Conservation (phyloP, 2,113 vertebrate genomes). For the Ameiurus melas region DNA sequence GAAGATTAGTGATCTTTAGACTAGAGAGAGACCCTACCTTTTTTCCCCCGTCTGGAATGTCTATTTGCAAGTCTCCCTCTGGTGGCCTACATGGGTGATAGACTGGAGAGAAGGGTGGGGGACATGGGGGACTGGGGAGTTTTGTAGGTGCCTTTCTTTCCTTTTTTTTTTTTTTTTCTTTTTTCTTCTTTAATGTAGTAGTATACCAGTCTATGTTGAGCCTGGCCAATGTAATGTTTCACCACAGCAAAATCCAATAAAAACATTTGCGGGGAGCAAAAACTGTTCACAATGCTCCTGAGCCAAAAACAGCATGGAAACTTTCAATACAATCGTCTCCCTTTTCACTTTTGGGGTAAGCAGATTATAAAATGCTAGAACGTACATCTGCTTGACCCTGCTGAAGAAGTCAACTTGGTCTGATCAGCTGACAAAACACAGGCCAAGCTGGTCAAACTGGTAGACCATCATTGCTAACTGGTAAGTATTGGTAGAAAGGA, state of each 20-base stretch:
- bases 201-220: neutral
- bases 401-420: neutral
- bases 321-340: neutral
- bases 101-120: too few relatives aligned
- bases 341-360: neutral
- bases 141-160: too few relatives aligned
- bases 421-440: neutral
- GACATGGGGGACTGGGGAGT: too few relatives aligned
- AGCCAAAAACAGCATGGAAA: neutral
- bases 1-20: neutral
- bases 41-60: neutral
- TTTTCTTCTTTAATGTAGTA: neutral
- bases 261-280: too few relatives aligned
- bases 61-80: neutral
- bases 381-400: neutral
- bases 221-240: neutral
- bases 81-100: too few relatives aligned
- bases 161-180: too few relatives aligned
- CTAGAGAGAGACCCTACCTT: neutral
- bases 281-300: neutral
- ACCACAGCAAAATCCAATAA: too few relatives aligned
- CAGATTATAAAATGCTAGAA: neutral
- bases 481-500: neutral
- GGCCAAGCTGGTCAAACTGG: too few relatives aligned
- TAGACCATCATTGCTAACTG: too few relatives aligned